A percentile compares a stretch with the other conserved stretches of the same genome.
These are phyloP conservation scores for Lophura nycthemera DNA, from an alignment of 2,113 vertebrate genomes.

Conservation along the genomic window DNA sequence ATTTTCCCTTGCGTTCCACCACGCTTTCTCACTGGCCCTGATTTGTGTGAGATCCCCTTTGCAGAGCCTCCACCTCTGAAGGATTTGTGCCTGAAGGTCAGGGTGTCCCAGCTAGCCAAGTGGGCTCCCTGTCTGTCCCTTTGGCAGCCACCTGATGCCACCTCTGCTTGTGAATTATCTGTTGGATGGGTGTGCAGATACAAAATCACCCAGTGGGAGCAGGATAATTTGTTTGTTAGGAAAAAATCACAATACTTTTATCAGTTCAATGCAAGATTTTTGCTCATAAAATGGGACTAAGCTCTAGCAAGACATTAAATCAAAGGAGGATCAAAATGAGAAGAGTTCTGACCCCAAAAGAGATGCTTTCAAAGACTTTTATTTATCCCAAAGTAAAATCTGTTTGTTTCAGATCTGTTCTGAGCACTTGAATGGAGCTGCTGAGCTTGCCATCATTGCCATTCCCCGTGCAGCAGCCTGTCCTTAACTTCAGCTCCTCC, in stretches of 20 bases:
- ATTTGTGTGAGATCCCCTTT: neutral
- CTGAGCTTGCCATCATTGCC: neutral
- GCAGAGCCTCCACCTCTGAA: neutral
- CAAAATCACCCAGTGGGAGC: neutral
- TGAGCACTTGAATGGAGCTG: accelerated
- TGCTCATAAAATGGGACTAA: neutral
- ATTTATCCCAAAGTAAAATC: neutral
- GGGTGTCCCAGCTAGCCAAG: neutral
- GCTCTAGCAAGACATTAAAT: neutral
- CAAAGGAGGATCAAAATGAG: neutral
- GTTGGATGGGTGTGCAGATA: neutral
- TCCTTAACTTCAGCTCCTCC: neutral
- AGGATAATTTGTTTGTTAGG: neutral
- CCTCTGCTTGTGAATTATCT: neutral
- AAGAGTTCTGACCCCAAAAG: neutral
- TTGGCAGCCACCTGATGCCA: neutral
- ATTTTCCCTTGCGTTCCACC: slow-evolving; percentile 1
- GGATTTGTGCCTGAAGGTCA: neutral
- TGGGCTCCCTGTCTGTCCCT: neutral
- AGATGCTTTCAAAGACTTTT: neutral
- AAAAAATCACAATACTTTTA: neutral
- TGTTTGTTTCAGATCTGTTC: neutral
- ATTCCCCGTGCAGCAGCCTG: neutral
- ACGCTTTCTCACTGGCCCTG: neutral
- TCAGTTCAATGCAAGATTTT: neutral